phyloP scores from a whole-genome alignment of 2,888 invertebrate species.

The Trisateles emortualis region DNA sequence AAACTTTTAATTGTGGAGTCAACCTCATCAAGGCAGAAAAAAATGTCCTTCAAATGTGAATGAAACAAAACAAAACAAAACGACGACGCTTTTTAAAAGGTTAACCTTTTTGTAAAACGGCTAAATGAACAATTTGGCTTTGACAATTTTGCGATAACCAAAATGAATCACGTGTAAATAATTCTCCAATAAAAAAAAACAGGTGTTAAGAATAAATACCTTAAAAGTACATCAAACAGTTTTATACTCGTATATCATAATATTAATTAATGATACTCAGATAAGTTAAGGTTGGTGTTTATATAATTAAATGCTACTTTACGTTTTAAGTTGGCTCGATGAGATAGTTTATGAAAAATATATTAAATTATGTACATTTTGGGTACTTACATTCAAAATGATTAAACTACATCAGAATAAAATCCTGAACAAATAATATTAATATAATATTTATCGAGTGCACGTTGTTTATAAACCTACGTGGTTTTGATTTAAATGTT shows the following conservation, averaged over 20 bases:
- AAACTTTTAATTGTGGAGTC: constrained; percentile 12
- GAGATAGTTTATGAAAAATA: constrained; percentile 29
- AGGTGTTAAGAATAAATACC: no score
- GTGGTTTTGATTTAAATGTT: not conserved
- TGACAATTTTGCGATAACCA: constrained; percentile 13
- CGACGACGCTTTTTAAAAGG: constrained; percentile 10
- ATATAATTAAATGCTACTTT: not conserved
- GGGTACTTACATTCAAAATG: constrained; percentile 5
- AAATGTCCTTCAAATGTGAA: constrained; percentile 19
- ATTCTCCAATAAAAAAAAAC: no score
- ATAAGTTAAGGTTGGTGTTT: not conserved
- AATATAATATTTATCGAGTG: no score
- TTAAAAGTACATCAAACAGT: no score
- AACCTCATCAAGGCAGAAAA: constrained; percentile 2
- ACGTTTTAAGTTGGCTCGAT: constrained; percentile 14
- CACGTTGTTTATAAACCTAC: not conserved
- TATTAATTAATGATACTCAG: no score
- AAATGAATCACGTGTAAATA: not conserved
- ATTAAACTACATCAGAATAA: no score
- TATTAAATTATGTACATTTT: constrained; percentile 23
- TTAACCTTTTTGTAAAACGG: constrained; percentile 22
- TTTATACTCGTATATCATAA: no score
- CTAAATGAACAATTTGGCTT: constrained; percentile 27
- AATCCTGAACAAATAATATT: no score
- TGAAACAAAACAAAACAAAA: constrained; percentile 24